phyloP scores from a whole-genome alignment of 2,797 vertebrate genomes.

The Margarornis squamiger region DNA sequence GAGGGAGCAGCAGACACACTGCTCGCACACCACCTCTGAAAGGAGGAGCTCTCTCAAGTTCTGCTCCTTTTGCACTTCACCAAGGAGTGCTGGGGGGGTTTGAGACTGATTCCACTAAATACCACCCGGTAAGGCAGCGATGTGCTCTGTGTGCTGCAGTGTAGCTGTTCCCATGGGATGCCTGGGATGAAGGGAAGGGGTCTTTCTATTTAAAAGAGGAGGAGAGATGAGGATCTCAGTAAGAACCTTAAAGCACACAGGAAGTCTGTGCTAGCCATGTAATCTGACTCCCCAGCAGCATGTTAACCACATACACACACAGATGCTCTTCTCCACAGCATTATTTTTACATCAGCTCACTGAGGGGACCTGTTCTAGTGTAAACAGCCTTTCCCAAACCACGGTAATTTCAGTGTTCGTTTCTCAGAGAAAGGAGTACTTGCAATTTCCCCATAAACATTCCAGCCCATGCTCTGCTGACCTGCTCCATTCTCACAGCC shows the following conservation, averaged over 20 bases:
- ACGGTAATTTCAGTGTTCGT: neutral
- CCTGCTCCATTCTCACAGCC: rapidly evolving
- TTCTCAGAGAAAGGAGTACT: neutral
- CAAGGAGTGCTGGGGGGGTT: neutral
- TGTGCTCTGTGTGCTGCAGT: neutral
- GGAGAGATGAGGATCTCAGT: neutral
- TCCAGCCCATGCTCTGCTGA: neutral
- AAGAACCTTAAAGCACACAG: neutral
- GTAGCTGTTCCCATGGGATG: neutral
- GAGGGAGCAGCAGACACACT: neutral
- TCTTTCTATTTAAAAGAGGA: neutral
- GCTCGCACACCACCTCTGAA: neutral
- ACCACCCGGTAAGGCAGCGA: rapidly evolving
- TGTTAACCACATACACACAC: neutral
- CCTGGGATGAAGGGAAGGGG: neutral
- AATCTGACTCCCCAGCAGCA: neutral
- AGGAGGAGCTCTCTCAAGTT: neutral
- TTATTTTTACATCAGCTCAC: neutral
- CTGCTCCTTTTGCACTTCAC: neutral
- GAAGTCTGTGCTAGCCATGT: neutral
- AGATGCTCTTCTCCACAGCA: neutral
- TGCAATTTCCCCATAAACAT: neutral
- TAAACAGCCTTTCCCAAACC: neutral
- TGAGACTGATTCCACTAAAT: neutral
- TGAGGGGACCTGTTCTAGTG: neutral